phyloP scores from a whole-genome alignment of 2,888 invertebrate species.

The Drosophila peninsularis region DNA sequence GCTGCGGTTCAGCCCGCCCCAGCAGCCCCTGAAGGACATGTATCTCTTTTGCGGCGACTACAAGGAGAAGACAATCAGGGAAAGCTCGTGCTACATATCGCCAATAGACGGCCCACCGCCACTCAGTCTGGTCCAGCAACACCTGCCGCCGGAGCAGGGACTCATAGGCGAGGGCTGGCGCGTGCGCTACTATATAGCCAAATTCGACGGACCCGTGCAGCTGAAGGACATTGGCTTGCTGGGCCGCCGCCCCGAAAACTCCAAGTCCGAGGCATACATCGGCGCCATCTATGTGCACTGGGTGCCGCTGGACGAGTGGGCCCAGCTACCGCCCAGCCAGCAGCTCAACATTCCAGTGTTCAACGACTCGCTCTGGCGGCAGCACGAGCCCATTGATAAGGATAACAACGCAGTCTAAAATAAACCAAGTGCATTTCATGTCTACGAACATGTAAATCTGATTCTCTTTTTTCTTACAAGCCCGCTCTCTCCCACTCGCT shows the following conservation, averaged over 20 bases:
- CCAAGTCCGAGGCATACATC: conserved; percentile 57
- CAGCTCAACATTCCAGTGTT: conserved; percentile 36
- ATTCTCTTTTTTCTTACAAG: not conserved
- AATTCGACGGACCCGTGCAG: conserved; percentile 71
- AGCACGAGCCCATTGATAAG: not conserved
- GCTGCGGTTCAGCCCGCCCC: conserved; percentile 56
- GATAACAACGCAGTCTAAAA: not conserved
- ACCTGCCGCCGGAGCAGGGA: conserved; percentile 62
- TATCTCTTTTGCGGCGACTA: conserved; percentile 80
- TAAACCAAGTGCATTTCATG: not conserved
- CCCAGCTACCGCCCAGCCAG: not conserved
- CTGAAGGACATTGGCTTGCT: conserved; percentile 80
- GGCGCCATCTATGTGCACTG: conserved; percentile 81
- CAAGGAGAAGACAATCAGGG: conserved; percentile 42
- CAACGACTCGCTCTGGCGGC: conserved; percentile 23
- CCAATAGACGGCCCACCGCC: conserved; percentile 60
- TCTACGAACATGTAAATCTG: not conserved
- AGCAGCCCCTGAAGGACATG: conserved; percentile 55
- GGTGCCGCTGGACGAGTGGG: conserved; percentile 52
- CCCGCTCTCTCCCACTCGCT: not conserved
- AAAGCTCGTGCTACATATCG: conserved; percentile 73
- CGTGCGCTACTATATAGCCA: conserved; percentile 79
- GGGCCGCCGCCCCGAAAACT: conserved; percentile 46
- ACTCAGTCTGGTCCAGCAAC: conserved; percentile 39
- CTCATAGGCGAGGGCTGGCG: conserved; percentile 70